phyloP scores from a whole-genome alignment of 2,797 vertebrate species.

The Pelochelys cantorii region DNA sequence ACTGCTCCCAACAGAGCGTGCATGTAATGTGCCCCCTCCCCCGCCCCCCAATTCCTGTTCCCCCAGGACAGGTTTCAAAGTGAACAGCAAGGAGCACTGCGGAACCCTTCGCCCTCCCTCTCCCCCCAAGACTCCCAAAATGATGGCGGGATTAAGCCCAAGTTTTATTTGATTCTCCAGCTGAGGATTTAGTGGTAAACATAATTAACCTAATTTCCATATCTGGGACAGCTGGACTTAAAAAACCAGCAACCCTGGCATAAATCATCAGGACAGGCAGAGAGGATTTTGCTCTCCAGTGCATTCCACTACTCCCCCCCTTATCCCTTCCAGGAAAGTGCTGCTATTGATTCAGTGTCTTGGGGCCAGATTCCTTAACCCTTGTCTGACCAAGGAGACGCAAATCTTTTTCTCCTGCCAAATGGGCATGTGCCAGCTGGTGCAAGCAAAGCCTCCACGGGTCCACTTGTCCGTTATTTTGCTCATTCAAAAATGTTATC shows the following conservation, averaged over 20 bases:
- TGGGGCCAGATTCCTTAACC: not conserved
- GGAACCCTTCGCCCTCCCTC: rapidly evolving
- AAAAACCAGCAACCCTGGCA: slow-evolving; percentile 35
- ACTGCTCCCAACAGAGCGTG: rapidly evolving
- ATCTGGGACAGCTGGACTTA: slow-evolving; percentile 75
- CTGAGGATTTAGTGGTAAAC: slow-evolving; percentile 76
- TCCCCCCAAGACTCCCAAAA: slow-evolving; percentile 59
- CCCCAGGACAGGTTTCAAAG: not conserved
- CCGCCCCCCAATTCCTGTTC: not conserved
- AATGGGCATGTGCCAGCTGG: not conserved
- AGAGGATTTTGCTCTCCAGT: slow-evolving; percentile 34
- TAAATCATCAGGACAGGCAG: slow-evolving; percentile 41
- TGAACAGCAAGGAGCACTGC: not conserved
- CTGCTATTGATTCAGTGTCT: not conserved
- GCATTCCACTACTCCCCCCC: not conserved
- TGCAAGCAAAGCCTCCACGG: not conserved
- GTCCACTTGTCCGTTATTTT: not conserved
- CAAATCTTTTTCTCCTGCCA: rapidly evolving
- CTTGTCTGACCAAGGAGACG: not conserved
- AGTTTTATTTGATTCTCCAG: slow-evolving; percentile 76
- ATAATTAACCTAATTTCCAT: slow-evolving; percentile 78
- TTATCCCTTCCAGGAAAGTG: slow-evolving; percentile 19
- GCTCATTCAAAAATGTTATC: not conserved
- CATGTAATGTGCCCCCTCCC: rapidly evolving
- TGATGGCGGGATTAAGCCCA: slow-evolving; percentile 74